phyloP scores from a whole-genome alignment of 2,113 vertebrate species.

The Neoarius graeffei region DNA sequence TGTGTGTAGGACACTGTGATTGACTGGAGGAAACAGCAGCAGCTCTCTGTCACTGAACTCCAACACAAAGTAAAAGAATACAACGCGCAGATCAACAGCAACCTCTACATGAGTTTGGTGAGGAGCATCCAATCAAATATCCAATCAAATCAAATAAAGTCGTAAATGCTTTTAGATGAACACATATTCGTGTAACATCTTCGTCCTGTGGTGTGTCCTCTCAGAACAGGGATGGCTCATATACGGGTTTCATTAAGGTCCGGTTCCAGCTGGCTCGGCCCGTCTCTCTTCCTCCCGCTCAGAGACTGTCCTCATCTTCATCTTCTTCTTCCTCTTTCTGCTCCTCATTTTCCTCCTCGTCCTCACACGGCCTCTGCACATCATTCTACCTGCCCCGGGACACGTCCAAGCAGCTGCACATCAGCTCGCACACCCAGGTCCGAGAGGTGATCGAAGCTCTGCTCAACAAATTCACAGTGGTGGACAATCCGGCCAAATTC shows the following conservation, averaged over 20 bases:
- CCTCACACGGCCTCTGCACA: conserved; percentile 77
- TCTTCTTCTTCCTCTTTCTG: conserved; percentile 42
- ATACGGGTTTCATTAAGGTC: conserved; percentile 97
- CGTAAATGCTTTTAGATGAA: too few species aligned
- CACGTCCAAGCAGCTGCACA: conserved; percentile 89
- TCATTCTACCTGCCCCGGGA: conserved; percentile 97
- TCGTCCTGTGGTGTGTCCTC: background rate
- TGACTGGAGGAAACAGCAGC: conserved; percentile 77
- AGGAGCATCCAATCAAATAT: conserved; percentile 44
- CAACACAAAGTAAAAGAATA: conserved; percentile 92
- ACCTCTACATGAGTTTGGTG: conserved; percentile 93
- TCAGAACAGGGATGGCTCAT: conserved; percentile 90
- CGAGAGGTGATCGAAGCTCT: conserved; percentile 92
- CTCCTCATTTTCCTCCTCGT: conserved; percentile 46
- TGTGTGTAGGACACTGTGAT: conserved; percentile 82
- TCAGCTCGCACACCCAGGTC: conserved; percentile 84
- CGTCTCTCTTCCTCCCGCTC: conserved; percentile 83
- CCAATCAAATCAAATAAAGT: background rate
- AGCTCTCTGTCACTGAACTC: conserved; percentile 79
- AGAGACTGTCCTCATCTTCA: conserved; percentile 60
- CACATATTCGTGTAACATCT: background rate
- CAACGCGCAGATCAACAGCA: conserved; percentile 92
- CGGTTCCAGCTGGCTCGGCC: conserved; percentile 90
- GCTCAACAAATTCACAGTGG: conserved; percentile 92
- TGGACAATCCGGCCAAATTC: conserved; percentile 94